phyloP scores from a whole-genome alignment of 2,888 invertebrate genomes.

The Pammene aurita region DNA sequence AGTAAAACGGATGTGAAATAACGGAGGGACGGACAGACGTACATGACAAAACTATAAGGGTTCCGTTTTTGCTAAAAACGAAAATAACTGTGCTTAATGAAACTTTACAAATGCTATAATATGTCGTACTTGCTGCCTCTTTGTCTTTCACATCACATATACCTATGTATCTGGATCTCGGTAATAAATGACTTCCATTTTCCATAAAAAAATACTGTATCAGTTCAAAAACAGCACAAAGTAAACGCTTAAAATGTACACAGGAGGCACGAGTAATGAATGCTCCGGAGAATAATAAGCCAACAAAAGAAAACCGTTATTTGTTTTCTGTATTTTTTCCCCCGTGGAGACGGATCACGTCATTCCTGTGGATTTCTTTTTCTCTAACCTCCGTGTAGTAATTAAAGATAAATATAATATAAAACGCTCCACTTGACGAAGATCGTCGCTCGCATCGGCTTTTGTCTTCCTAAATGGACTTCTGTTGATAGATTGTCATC shows the following conservation, averaged over 20 bases:
- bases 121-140: too few species aligned
- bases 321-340: conserved; percentile 75
- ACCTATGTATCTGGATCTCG: neutral
- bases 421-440: conserved; percentile 74
- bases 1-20: too few species aligned
- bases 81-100: too few species aligned
- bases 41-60: too few species aligned
- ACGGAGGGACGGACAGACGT: too few species aligned
- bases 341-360: conserved; percentile 68
- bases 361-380: conserved; percentile 57
- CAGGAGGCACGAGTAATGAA: conserved; percentile 73
- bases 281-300: conserved; percentile 78
- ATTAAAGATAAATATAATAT: conserved; percentile 83
- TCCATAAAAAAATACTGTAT: conserved; percentile 36
- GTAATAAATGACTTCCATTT: conserved; percentile 8
- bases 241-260: conserved; percentile 50
- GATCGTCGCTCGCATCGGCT: conserved; percentile 64
- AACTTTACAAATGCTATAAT: neutral
- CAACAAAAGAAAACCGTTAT: conserved; percentile 81
- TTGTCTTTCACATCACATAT: neutral
- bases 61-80: too few species aligned
- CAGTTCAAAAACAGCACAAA: conserved; percentile 47
- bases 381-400: conserved; percentile 67
- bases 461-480: conserved; percentile 76
- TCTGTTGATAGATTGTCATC: conserved; percentile 76